A percentile compares a stretch with the other conserved stretches of the same genome.
phyloP scores from a whole-genome alignment of 2,888 invertebrate species.

The Ecliptopera silaceata region DNA sequence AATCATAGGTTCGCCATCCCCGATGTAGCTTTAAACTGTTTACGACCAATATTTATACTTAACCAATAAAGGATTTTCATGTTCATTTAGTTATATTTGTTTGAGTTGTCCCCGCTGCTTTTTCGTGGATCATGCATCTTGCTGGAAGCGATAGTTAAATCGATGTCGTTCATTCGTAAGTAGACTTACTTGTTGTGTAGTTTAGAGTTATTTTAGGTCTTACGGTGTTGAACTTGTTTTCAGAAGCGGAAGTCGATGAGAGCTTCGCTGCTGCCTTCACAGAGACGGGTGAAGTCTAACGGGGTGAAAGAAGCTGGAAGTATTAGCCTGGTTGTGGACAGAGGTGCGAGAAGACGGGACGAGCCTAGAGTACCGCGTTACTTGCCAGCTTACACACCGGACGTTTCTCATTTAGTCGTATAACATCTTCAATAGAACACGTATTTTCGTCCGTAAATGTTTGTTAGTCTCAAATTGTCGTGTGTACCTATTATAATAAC shows the following conservation, averaged over 20 bases:
- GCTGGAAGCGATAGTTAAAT: constrained; percentile 55
- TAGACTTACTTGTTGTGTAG: constrained; percentile 49
- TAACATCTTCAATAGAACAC: constrained; percentile 50
- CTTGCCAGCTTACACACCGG: constrained; percentile 89
- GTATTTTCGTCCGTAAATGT: constrained; percentile 21
- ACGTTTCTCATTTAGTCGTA: constrained; percentile 91
- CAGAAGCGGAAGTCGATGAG: constrained; percentile 95
- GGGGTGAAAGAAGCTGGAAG: constrained; percentile 91
- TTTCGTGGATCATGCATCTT: constrained; percentile 50
- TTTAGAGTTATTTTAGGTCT: constrained; percentile 28
- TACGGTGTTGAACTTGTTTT: constrained; percentile 52
- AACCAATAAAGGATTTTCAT: constrained; percentile 66
- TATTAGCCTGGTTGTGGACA: constrained; percentile 91
- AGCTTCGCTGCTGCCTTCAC: constrained; percentile 89
- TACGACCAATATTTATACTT: constrained; percentile 62
- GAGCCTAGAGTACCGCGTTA: constrained; percentile 87
- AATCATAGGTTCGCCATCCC: constrained; percentile 50
- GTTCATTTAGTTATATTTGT: constrained; percentile 67
- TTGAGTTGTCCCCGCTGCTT: constrained; percentile 60
- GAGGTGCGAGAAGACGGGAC: constrained; percentile 84
- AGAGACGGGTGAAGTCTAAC: constrained; percentile 90
- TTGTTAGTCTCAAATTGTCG: constrained; percentile 22
- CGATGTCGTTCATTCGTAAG: constrained; percentile 68
- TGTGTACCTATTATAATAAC: constrained; percentile 14
- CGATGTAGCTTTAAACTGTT: constrained; percentile 60